These are phyloP conservation scores for Trisateles emortualis DNA, from an alignment of 2,888 invertebrate genomes.

Conservation along the genomic window DNA sequence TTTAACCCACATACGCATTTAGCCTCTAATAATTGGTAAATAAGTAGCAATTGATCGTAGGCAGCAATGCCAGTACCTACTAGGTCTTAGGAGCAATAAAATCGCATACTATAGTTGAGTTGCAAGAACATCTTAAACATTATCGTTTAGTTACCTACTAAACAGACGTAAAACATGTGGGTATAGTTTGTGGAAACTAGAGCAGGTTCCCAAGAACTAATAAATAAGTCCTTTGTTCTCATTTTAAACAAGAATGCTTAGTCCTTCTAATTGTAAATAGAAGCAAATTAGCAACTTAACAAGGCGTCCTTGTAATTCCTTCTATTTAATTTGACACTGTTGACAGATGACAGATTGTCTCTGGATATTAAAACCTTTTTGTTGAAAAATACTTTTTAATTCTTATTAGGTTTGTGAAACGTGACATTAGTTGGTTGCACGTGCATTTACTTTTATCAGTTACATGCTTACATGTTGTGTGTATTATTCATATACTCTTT, in stretches of 20 bases:
- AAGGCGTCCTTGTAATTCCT: neutral
- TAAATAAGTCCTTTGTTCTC: conserved; percentile 2
- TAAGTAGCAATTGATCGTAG: conserved; percentile 49
- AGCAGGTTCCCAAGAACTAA: neutral
- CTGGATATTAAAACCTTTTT: neutral
- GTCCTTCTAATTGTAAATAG: neutral
- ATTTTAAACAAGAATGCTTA: neutral
- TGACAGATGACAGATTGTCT: neutral
- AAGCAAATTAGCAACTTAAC: neutral
- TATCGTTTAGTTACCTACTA: neutral
- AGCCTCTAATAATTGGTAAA: conserved; percentile 29
- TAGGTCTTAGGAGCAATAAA: conserved; percentile 49
- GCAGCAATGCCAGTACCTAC: conserved; percentile 55
- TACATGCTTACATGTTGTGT: conserved; percentile 12
- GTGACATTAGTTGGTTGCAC: conserved; percentile 40
- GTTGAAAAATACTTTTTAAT: neutral
- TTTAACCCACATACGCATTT: conserved; percentile 17
- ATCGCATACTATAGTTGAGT: conserved; percentile 34
- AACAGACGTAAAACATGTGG: neutral
- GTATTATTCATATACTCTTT: conserved; percentile 32
- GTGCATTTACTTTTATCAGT: conserved; percentile 45
- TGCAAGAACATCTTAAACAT: conserved; percentile 62
- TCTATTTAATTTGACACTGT: neutral
- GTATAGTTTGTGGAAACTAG: conserved; percentile 2
- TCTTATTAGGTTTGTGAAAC: conserved; percentile 19